phyloP scores from a whole-genome alignment of 2,888 invertebrate genomes.

The Drymonia ruficornis region DNA sequence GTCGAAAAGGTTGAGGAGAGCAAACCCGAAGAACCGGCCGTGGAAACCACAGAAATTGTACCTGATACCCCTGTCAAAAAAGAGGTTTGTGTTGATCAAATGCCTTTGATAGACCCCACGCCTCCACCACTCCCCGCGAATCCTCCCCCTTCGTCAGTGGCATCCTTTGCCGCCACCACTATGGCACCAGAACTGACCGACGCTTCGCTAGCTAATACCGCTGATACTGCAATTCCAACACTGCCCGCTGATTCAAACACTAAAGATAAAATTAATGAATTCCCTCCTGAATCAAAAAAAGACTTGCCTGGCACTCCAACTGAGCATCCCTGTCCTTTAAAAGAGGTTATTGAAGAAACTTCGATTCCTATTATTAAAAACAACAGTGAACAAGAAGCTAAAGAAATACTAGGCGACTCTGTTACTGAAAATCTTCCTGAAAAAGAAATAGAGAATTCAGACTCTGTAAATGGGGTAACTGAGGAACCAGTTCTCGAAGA shows the following conservation, averaged over 20 bases:
- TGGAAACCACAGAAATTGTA: slow-evolving; percentile 64
- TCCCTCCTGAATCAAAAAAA: slow-evolving; percentile 34
- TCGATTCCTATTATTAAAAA: slow-evolving; percentile 18
- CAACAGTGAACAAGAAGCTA: slow-evolving; percentile 14
- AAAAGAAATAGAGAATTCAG: slow-evolving; percentile 6
- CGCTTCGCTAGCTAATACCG: slow-evolving; percentile 74
- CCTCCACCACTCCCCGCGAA: slow-evolving; percentile 90
- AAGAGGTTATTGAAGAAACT: slow-evolving; percentile 38
- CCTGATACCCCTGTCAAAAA: slow-evolving; percentile 76
- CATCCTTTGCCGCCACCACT: slow-evolving; percentile 89
- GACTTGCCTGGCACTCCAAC: slow-evolving; percentile 31
- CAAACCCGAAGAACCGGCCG: slow-evolving; percentile 62
- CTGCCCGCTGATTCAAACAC: slow-evolving; percentile 52
- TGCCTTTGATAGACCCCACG: slow-evolving; percentile 87
- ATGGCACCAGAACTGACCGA: slow-evolving; percentile 84
- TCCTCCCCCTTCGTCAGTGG: slow-evolving; percentile 90
- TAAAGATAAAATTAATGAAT: slow-evolving; percentile 47
- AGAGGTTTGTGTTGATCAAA: slow-evolving; percentile 84
- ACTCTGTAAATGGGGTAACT: not conserved
- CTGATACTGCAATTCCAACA: slow-evolving; percentile 63
- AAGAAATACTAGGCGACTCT: slow-evolving; percentile 15
- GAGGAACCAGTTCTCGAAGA: slow-evolving; percentile 8
- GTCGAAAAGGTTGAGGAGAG: slow-evolving; percentile 52
- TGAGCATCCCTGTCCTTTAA: slow-evolving; percentile 42
- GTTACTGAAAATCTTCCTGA: slow-evolving; percentile 13